A percentile compares a stretch with the other conserved stretches of the same genome.
Evolutionary conservation across 2,113 vertebrate species (phyloP).

Genomic region (Oceanodroma tethys): DNA sequence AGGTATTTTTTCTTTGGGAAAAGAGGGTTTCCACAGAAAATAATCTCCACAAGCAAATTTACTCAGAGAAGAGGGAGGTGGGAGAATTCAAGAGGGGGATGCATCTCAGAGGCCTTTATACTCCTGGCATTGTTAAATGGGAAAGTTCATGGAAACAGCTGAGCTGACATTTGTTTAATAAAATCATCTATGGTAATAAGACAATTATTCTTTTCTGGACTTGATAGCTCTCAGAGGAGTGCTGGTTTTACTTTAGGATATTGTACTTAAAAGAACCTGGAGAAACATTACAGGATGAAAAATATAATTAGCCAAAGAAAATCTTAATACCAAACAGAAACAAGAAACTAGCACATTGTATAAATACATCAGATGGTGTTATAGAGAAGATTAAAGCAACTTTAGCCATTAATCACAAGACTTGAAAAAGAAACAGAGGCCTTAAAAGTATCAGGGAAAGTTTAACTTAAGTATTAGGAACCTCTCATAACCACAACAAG

Average conservation of each 20-base stretch:
- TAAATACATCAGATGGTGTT: neutral
- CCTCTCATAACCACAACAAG: neutral
- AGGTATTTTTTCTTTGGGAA: neutral
- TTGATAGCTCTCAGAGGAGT: neutral
- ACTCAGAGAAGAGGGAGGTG: neutral
- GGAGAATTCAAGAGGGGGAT: neutral
- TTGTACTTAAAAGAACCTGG: neutral
- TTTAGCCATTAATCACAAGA: neutral
- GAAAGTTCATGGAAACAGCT: neutral
- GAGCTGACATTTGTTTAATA: neutral
- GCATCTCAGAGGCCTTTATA: neutral
- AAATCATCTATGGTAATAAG: neutral
- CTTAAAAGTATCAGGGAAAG: neutral
- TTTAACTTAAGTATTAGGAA: neutral
- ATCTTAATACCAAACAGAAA: neutral
- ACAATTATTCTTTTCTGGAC: neutral
- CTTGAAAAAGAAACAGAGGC: neutral
- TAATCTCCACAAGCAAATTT: neutral
- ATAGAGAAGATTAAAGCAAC: neutral
- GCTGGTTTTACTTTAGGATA: neutral
- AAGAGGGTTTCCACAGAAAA: neutral
- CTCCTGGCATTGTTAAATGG: neutral
- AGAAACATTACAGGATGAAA: neutral
- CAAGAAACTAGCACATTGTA: neutral
- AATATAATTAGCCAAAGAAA: neutral